Percentiles rank a stretch among this genome's conserved stretches.
Conservation (phyloP, 2,113 vertebrate species). For the Nerophis ophidion region DNA sequence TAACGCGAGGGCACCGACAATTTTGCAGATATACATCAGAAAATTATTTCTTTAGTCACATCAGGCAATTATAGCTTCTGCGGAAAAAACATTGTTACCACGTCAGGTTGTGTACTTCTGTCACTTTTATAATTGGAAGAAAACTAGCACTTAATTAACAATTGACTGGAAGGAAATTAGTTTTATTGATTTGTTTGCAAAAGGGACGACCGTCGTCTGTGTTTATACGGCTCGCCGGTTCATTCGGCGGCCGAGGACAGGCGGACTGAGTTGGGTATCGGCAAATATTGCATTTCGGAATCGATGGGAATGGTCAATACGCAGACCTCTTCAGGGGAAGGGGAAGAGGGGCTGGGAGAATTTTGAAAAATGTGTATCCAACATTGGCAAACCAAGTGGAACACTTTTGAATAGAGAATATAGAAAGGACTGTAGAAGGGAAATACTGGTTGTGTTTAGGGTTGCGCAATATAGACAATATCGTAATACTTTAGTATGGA, state of each 20-base stretch:
- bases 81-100: constrained; percentile 48
- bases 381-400: neutral
- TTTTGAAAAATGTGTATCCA: constrained; percentile 1
- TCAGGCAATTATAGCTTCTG: constrained; percentile 29
- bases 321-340: constrained; percentile 3
- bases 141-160: constrained; percentile 69
- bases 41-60: constrained; percentile 54
- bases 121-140: constrained; percentile 59
- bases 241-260: constrained; percentile 29
- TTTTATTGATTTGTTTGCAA: constrained; percentile 70
- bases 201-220: constrained; percentile 52
- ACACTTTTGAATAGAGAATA: too few species aligned
- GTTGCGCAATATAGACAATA: too few species aligned
- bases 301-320: constrained; percentile 16
- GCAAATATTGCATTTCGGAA: constrained; percentile 38
- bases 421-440: too few species aligned
- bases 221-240: constrained; percentile 33
- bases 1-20: constrained; percentile 48
- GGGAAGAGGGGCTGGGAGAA: constrained; percentile 6
- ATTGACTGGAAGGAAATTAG: constrained; percentile 69
- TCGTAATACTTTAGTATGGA: too few species aligned
- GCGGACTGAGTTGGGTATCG: constrained; percentile 46
- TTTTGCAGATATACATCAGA: constrained; percentile 61
- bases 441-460: too few species aligned
- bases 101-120: constrained; percentile 52